Conservation (phyloP, 2,797 vertebrate genomes). For the Anniella stebbinsi region DNA sequence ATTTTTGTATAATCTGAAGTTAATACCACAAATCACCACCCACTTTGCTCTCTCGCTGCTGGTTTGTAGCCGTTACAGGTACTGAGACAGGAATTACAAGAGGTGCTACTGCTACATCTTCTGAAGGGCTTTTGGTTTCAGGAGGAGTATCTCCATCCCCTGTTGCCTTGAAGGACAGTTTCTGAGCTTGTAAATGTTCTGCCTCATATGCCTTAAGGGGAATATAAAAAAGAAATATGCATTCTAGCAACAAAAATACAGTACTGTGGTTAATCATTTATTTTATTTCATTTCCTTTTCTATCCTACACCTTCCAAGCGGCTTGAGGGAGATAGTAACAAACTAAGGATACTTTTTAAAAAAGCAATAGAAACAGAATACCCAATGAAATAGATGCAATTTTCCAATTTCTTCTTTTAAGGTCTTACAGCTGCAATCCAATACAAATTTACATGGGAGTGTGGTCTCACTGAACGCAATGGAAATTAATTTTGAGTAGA, state of each 20-base stretch:
- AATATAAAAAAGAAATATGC: not conserved
- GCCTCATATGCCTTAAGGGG: constrained; percentile 37
- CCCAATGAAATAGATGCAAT: not conserved
- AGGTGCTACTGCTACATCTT: constrained; percentile 27
- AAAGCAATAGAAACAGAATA: not conserved
- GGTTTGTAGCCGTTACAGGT: constrained; percentile 49
- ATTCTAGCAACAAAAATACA: not conserved
- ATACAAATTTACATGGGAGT: not conserved
- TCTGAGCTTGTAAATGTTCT: constrained; percentile 44
- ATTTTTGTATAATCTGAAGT: not conserved
- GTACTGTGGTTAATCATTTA: not conserved
- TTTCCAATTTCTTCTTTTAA: not conserved
- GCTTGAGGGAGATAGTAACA: not conserved
- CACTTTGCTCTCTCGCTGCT: constrained; percentile 40
- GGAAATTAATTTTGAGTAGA: not conserved
- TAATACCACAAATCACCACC: not conserved
- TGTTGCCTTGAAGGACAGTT: constrained; percentile 28
- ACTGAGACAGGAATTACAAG: constrained; percentile 71
- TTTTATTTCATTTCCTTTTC: constrained; percentile 2
- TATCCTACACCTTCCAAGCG: not conserved
- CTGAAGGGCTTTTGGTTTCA: constrained; percentile 30
- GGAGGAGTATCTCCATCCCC: constrained; percentile 22
- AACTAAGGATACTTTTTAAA: not conserved
- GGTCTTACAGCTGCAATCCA: too few species aligned
- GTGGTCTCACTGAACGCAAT: not conserved